These are phyloP conservation scores for Vombatus ursinus DNA, from an alignment of 2,113 vertebrate genomes.

Conservation along the genomic window DNA sequence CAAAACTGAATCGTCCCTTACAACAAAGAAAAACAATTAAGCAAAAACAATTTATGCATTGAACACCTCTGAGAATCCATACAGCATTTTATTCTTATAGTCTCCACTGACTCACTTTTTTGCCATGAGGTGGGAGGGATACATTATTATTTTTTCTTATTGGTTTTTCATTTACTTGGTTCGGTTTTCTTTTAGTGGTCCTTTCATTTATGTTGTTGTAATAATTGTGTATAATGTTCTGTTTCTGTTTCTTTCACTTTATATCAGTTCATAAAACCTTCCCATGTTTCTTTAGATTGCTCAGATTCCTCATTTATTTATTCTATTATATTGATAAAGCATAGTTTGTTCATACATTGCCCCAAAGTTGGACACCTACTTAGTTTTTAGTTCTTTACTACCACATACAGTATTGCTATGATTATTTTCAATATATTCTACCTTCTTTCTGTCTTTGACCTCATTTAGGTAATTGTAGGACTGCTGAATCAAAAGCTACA, in stretches of 20 bases:
- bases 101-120: no score
- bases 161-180: neutral
- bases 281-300: neutral
- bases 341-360: neutral
- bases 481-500: neutral
- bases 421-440: neutral
- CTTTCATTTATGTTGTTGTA: neutral
- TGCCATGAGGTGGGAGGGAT: no score
- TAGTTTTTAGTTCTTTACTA: neutral
- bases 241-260: neutral
- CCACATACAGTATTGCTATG: neutral
- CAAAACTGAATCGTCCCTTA: neutral
- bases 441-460: neutral
- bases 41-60: neutral
- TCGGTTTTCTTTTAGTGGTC: no score
- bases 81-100: neutral
- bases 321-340: neutral
- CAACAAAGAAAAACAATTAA: neutral
- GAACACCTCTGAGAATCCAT: neutral
- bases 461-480: neutral
- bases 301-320: neutral
- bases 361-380: neutral
- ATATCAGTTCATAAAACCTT: neutral
- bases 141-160: neutral
- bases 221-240: neutral